Evolutionary conservation across 1,140 invertebrate genomes (phyloP).

Genomic region (Nephotettix cincticeps): DNA sequence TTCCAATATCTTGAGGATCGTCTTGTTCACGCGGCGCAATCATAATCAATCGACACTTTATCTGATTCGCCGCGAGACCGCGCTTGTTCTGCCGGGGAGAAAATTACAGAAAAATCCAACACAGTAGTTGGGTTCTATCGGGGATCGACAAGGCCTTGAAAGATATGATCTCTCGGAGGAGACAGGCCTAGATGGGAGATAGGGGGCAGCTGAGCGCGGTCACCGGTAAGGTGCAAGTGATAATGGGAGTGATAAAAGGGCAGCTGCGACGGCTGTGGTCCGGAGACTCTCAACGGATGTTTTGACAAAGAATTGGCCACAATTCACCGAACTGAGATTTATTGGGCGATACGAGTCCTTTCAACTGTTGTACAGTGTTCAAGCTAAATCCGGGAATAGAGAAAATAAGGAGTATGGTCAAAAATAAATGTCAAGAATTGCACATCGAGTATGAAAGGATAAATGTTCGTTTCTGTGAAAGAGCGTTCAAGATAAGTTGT

Average conservation of each 20-base stretch:
- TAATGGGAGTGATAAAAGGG: background rate
- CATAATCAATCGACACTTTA: slow-evolving; percentile 15
- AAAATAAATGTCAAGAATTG: no score
- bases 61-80: background rate
- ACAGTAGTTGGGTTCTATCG: slow-evolving; percentile 16
- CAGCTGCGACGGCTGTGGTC: background rate
- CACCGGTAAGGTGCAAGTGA: slow-evolving; percentile 14
- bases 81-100: background rate
- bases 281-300: background rate
- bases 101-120: slow-evolving; percentile 19
- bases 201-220: background rate
- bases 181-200: background rate
- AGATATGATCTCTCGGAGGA: background rate
- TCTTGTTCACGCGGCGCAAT: slow-evolving; percentile 10
- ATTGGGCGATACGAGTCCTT: no score
- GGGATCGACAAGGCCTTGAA: background rate
- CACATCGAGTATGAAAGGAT: no score
- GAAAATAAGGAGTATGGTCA: no score
- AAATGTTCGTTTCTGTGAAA: no score
- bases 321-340: background rate
- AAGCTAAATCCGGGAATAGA: no score
- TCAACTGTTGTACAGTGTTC: no score
- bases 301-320: slow-evolving; percentile 3
- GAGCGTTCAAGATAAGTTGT: no score
- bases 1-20: background rate